A percentile compares a stretch with the other conserved stretches of the same genome.
phyloP scores from a whole-genome alignment of 2,113 vertebrate genomes.

The Gymnorhina tibicen region DNA sequence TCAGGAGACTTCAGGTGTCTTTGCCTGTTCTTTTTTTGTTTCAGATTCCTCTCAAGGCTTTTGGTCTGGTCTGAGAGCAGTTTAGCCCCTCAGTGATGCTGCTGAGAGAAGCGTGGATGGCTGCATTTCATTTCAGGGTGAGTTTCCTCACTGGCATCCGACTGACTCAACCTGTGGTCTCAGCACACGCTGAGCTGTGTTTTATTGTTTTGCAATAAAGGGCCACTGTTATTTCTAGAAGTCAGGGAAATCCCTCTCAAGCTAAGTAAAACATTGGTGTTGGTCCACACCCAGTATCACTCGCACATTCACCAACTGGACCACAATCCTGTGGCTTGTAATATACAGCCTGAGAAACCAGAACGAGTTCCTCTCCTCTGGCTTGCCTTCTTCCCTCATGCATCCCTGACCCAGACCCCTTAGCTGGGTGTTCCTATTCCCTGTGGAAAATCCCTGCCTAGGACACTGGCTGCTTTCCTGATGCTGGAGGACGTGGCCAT shows the following conservation, averaged over 20 bases:
- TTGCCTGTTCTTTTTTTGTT: background rate
- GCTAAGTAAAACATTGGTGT: slow-evolving; percentile 48
- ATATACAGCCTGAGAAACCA: background rate
- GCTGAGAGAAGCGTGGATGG: background rate
- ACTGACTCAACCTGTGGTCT: background rate
- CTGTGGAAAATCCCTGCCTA: background rate
- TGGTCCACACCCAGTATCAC: background rate
- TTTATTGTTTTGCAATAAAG: slow-evolving; percentile 63
- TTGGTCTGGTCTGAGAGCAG: background rate
- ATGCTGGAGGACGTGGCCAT: accelerated
- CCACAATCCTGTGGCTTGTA: background rate
- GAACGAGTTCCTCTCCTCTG: background rate
- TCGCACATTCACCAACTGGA: background rate
- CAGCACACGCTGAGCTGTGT: background rate
- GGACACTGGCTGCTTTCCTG: background rate
- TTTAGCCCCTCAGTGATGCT: accelerated
- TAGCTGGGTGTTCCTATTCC: background rate
- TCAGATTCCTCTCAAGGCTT: background rate
- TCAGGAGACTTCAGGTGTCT: background rate
- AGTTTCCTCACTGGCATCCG: background rate
- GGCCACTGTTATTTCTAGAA: slow-evolving; percentile 49
- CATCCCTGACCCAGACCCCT: background rate
- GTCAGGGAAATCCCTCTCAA: slow-evolving; percentile 40
- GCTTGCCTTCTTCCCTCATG: accelerated
- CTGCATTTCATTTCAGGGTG: background rate